A percentile compares a stretch with the other conserved stretches of the same genome.
Evolutionary conservation across 2,113 vertebrate genomes (phyloP).

Genomic region (Callospermophilus lateralis): DNA sequence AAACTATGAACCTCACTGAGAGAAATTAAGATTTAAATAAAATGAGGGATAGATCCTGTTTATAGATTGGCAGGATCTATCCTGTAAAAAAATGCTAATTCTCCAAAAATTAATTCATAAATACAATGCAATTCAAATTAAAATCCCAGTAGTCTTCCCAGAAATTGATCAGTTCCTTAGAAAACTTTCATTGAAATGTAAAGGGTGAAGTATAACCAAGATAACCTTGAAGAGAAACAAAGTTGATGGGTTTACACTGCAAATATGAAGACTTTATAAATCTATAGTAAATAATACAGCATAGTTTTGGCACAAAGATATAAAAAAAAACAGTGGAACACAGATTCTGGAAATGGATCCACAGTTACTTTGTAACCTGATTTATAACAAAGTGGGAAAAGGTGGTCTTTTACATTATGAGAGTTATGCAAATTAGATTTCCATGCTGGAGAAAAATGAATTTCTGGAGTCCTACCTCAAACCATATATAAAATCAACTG

Average conservation of each 20-base stretch:
- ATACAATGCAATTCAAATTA: neutral
- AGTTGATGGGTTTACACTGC: neutral
- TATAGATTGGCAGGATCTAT: neutral
- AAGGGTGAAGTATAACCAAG: neutral
- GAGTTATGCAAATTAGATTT: neutral
- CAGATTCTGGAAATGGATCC: neutral
- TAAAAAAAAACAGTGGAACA: neutral
- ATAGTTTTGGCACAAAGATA: neutral
- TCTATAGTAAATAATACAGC: neutral
- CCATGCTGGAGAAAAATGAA: neutral
- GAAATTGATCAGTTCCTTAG: neutral
- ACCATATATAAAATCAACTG: neutral
- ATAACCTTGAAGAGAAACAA: neutral
- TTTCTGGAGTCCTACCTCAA: neutral
- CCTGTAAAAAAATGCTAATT: neutral
- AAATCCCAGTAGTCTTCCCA: neutral
- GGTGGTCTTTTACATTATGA: neutral
- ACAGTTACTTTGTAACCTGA: neutral
- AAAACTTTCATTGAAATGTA: neutral
- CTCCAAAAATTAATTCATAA: neutral
- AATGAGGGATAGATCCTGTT: neutral
- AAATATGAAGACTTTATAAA: neutral
- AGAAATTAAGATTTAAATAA: conserved; percentile 9
- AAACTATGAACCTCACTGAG: neutral
- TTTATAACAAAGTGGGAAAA: neutral